A percentile compares a stretch with the other conserved stretches of the same genome.
Conservation (phyloP, 2,113 vertebrate genomes). For the Oxyura jamaicensis region DNA sequence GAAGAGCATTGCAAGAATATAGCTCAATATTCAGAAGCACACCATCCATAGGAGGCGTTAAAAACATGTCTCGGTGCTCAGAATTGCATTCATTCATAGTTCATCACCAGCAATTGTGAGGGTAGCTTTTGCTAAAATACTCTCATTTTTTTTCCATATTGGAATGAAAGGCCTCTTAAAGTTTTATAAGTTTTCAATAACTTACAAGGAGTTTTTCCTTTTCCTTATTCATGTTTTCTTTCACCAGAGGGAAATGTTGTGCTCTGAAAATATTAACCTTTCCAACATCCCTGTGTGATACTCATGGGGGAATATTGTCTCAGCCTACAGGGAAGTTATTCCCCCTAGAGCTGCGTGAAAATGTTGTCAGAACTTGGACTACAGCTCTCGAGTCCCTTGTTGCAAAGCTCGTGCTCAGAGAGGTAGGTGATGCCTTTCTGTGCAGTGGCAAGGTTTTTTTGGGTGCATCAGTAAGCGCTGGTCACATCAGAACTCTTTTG, state of each 20-base stretch:
- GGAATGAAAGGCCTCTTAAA: neutral
- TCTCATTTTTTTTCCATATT: neutral
- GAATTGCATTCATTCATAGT: constrained; percentile 29
- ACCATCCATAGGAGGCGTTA: constrained; percentile 26
- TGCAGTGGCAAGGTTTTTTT: neutral
- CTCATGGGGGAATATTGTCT: neutral
- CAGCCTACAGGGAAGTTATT: neutral
- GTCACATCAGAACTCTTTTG: neutral
- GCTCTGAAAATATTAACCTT: constrained; percentile 1
- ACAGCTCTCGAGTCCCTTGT: neutral
- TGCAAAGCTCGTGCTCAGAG: neutral
- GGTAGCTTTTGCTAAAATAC: neutral
- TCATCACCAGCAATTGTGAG: constrained; percentile 28
- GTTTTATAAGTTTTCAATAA: neutral
- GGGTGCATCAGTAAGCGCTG: neutral
- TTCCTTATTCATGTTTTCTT: neutral
- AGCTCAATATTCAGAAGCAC: constrained; percentile 45
- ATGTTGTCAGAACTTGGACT: neutral
- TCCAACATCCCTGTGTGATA: neutral
- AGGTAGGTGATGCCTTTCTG: neutral
- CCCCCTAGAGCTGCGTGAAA: neutral
- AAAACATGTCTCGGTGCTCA: neutral
- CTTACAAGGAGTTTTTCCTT: neutral
- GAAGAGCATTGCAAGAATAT: constrained; percentile 23
- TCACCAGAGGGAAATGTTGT: neutral